Evolutionary conservation across 2,888 invertebrate genomes (phyloP), one percentile per base, ranked within the genome.

Genomic region (Monochamus alternatus): DNA sequence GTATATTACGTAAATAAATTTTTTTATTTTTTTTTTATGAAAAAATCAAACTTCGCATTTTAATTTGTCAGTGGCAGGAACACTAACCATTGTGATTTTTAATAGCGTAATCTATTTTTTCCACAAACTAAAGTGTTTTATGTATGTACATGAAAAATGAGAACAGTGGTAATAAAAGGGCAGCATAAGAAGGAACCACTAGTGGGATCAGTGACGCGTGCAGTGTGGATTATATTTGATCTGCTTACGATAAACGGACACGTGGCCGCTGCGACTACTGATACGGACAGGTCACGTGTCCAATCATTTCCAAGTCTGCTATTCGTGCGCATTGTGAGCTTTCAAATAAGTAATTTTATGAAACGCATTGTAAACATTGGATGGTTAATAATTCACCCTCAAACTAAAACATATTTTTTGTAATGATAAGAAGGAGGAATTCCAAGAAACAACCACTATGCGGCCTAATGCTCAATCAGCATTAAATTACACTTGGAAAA

Each of bases 201-300:
- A 59, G 63, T 63, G 68, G 69, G 44, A 59, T 70, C 58, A 74
- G 60, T 58, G 74, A 59, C 73, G 74, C 71, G 63, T 73, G 74
- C 65, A 44, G 32, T 30, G 81, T 78, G 81, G 81, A 84, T 85
- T n/a, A 83, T 85, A 84, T 81, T 82, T 87, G 86, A 87, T 87
- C 85, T 87, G 87, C 83, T 79, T 79, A 80, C 82, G 87, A 88
- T 88, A 87, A 85, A 74, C 73, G 81, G 83, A 80, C 88, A 87
- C 88, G 88, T 88, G 88, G 82, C 87, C 82, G 79, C 87, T 88
- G 88, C 81, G 88, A 87, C 87, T 84, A 87, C 87, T 87, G 88
- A 88, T 88, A 88, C 84, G 83, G 87, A 87, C 87, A 85, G 87
- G 85, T 86, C 88, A 88, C 87, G 88, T 88, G 88, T 80, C 87